phyloP scores from a whole-genome alignment of 1,140 invertebrate species.

The Saccostrea cuccullata region DNA sequence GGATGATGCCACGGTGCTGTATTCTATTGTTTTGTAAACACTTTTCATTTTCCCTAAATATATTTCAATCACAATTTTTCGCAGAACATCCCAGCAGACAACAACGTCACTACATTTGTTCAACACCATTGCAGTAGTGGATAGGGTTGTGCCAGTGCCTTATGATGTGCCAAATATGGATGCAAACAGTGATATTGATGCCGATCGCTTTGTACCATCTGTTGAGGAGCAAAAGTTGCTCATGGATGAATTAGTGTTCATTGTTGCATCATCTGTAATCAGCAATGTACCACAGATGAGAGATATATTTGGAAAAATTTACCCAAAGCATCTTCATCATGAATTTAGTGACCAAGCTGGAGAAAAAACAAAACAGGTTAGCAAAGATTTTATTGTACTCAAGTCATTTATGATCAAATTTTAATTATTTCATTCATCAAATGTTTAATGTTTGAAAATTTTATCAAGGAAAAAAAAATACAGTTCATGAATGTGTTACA shows the following conservation, averaged over 20 bases:
- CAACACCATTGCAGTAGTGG: constrained; percentile 47
- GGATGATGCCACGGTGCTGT: too few relatives aligned
- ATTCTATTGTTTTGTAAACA: too few relatives aligned
- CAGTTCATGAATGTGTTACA: too few relatives aligned
- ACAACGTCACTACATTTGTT: constrained; percentile 54
- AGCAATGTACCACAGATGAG: constrained; percentile 34
- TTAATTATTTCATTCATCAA: too few relatives aligned
- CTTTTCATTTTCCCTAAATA: too few relatives aligned
- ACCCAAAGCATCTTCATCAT: constrained; percentile 47
- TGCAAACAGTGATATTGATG: neutral
- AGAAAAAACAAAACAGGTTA: constrained; percentile 25
- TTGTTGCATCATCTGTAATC: constrained; percentile 50
- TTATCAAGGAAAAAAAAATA: too few relatives aligned
- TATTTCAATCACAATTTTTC: neutral
- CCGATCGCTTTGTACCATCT: constrained; percentile 45
- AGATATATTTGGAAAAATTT: constrained; percentile 29
- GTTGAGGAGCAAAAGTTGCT: constrained; percentile 40
- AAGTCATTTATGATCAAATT: too few relatives aligned
- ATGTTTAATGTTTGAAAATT: too few relatives aligned
- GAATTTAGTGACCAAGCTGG: constrained; percentile 35
- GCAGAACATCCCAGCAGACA: constrained; percentile 45
- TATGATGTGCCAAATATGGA: neutral
- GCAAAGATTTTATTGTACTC: too few relatives aligned
- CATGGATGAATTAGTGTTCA: constrained; percentile 46
- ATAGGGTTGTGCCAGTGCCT: constrained; percentile 10